Evolutionary conservation across 2,888 invertebrate species (phyloP).

Genomic region (Drosophila gaucha): DNA sequence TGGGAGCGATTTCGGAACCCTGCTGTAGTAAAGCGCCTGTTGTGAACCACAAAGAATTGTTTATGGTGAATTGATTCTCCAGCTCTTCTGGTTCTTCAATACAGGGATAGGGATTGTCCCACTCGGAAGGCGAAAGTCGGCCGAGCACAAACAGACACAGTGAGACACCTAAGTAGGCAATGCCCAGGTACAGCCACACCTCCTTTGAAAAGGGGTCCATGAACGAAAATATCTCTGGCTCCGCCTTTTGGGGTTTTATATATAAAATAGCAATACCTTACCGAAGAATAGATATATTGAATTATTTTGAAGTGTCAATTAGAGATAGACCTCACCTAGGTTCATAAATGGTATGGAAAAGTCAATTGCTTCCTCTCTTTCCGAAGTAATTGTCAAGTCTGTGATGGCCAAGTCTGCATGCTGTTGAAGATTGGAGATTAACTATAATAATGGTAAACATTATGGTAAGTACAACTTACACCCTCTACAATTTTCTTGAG

Average conservation of each 20-base stretch:
- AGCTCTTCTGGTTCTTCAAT: constrained; percentile 93
- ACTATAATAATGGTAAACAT: no score
- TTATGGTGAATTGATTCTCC: constrained; percentile 92
- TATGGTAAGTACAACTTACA: constrained; percentile 58
- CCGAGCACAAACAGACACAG: constrained; percentile 91
- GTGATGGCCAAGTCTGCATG: constrained; percentile 95
- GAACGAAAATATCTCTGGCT: constrained; percentile 95
- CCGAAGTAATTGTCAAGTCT: constrained; percentile 94
- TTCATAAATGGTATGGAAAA: constrained; percentile 99
- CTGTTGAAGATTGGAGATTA: constrained; percentile 36
- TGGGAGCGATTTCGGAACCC: constrained; percentile 94
- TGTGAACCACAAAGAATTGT: constrained; percentile 95
- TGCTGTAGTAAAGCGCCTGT: constrained; percentile 94
- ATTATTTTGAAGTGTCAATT: rapidly evolving
- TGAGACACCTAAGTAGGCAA: constrained; percentile 73
- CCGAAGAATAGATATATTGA: background rate
- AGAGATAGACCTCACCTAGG: constrained; percentile 86
- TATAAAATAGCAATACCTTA: constrained; percentile 94
- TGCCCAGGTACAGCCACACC: constrained; percentile 93
- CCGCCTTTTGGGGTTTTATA: constrained; percentile 92
- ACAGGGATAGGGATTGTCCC: constrained; percentile 94
- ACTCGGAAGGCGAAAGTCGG: constrained; percentile 93
- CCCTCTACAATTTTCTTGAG: constrained; percentile 92
- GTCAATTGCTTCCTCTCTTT: constrained; percentile 94
- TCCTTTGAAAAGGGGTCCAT: constrained; percentile 94